These are phyloP conservation scores for Mastigias papua DNA, from an alignment of 30 jellyfish, hydroid and myxozoan species.

Conservation along the genomic window DNA sequence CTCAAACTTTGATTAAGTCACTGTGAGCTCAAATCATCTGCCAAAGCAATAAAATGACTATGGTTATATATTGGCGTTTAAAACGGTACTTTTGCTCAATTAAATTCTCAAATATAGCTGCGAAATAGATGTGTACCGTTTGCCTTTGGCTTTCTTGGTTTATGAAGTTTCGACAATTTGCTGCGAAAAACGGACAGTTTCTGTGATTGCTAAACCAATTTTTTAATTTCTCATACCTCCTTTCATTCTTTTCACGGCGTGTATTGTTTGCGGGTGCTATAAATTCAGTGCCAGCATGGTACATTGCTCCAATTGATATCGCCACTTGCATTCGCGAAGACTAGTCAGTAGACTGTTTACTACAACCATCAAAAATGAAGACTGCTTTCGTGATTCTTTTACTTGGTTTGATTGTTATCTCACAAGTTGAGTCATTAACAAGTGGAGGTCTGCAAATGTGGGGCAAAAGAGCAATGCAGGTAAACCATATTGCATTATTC, in stretches of 20 bases:
- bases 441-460: slow-evolving; percentile 9
- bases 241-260: neutral
- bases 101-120: neutral
- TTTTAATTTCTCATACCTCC: neutral
- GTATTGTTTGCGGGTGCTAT: slow-evolving; percentile 2
- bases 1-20: neutral
- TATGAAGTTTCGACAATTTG: neutral
- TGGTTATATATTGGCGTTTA: neutral
- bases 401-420: slow-evolving; percentile 15
- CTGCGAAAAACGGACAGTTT: neutral
- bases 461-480: slow-evolving; percentile 5
- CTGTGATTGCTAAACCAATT: neutral
- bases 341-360: neutral
- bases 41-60: neutral
- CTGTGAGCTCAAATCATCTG: neutral
- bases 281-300: neutral
- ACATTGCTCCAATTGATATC: neutral
- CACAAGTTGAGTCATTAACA: slow-evolving; percentile 14
- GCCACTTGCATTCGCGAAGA: neutral
- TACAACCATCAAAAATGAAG: slow-evolving; percentile 10
- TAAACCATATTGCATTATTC: neutral
- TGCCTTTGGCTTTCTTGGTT: neutral
- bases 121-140: neutral
- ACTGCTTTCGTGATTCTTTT: slow-evolving; percentile 1
- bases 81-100: neutral